Evolutionary conservation across 2,888 invertebrate genomes (phyloP), one percentile per base, ranked within the genome.

Genomic region (Epinotia ramella): DNA sequence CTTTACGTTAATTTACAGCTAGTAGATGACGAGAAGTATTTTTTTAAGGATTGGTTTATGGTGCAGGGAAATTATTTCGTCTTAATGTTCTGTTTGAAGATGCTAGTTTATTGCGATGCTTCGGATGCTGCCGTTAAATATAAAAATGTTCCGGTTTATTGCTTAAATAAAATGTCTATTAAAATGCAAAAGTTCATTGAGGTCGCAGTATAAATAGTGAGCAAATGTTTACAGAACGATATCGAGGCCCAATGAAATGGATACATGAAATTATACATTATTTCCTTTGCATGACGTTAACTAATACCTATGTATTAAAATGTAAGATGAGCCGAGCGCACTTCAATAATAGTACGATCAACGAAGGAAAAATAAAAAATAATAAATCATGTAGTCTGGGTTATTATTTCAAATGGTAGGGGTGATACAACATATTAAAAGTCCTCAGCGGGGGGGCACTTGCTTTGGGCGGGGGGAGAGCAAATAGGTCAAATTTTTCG

Each of bases 51-150:
- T 70, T 74, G 74, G 64, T 69, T 74, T 74, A 74, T 69, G 74
- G 59, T 49, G 40, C 49, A 70, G 11, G 64, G 59, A 65, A 70
- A 64, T 74, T 65, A 59, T 70, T 46, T 70, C 46, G 57, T 64
- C 64, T 74, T 69, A 74, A 74, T 69, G 64, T 74, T 74, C 49
- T 44, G 74, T 74, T 74, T 70, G 64, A 74, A 70, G 74, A 69
- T 28, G 64, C 33, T 65, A 70, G 59, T 69, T 74, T 74, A 74
- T 74, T 74, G 65, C 69, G 64, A 69, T 65, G 69, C 69, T 74
- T 74, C 74, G 69, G 59, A 70, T 65, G 63, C 69, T 64, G 59
- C 64, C 64, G 59, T 74, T 74, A 74, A 74, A 74, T 65, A 70
- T 73, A 70, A 74, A 74, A 69, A 70, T 59, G 64, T 49, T 46